A percentile compares a stretch with the other conserved stretches of the same genome.
phyloP scores from a whole-genome alignment of 2,888 invertebrate genomes.

The Spialia ferax region DNA sequence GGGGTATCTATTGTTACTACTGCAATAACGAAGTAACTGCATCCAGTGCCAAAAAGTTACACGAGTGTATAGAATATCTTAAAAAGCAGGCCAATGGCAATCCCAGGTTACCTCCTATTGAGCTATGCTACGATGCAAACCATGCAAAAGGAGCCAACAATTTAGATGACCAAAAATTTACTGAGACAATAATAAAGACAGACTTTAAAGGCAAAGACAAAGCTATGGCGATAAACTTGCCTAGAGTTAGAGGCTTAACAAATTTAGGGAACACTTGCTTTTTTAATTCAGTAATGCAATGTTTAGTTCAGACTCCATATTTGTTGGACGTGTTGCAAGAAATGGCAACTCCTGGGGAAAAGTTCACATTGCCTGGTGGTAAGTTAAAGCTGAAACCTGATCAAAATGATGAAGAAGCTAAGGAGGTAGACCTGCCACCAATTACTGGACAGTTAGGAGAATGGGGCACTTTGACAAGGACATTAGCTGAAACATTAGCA shows the following conservation, averaged over 20 bases:
- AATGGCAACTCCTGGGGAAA: constrained; percentile 89
- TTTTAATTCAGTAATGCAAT: constrained; percentile 98
- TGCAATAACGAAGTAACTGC: constrained; percentile 91
- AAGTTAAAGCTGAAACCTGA: constrained; percentile 83
- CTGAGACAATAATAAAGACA: constrained; percentile 57
- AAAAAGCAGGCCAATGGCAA: constrained; percentile 83
- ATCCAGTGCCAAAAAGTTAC: constrained; percentile 88
- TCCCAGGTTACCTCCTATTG: constrained; percentile 71
- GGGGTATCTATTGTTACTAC: constrained; percentile 93
- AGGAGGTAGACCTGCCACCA: constrained; percentile 87
- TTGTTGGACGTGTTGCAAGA: constrained; percentile 90
- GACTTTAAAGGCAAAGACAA: constrained; percentile 75
- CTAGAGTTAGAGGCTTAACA: constrained; percentile 91
- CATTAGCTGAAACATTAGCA: constrained; percentile 89
- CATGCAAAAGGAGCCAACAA: constrained; percentile 46
- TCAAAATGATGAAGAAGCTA: constrained; percentile 69
- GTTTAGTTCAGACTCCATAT: constrained; percentile 95
- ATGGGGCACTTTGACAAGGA: constrained; percentile 89
- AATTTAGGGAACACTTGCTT: constrained; percentile 99
- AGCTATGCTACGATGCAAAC: constrained; percentile 51
- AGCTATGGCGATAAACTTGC: constrained; percentile 66
- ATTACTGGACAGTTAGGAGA: constrained; percentile 89
- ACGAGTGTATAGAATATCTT: constrained; percentile 91
- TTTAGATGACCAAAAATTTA: constrained; percentile 56
- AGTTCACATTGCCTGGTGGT: constrained; percentile 91